Percentiles rank a stretch among this genome's conserved stretches.
Evolutionary conservation across 64 coral and sea anemone genomes (phyloP).

Genomic region (Actinia equina): DNA sequence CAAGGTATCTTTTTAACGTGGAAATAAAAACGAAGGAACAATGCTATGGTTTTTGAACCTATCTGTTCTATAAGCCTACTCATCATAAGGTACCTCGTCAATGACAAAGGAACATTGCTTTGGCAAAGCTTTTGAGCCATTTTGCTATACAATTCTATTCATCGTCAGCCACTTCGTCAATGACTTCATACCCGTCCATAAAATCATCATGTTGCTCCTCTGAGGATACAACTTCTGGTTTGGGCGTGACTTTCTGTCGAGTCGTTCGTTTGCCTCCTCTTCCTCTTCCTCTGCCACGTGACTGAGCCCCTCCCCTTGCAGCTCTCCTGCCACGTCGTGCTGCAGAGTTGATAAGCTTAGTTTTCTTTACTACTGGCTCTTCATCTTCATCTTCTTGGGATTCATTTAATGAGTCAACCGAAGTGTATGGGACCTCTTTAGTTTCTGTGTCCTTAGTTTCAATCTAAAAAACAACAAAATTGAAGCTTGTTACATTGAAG

Average conservation of each 20-base stretch:
- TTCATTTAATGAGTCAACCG: not conserved
- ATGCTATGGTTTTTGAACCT: not conserved
- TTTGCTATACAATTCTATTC: not conserved
- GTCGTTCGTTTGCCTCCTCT: constrained; percentile 47
- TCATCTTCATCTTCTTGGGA: not conserved
- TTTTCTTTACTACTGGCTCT: not conserved
- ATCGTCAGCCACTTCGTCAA: constrained; percentile 83
- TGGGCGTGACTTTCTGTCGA: constrained; percentile 20
- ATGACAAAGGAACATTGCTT: constrained; percentile 32
- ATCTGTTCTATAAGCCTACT: not conserved
- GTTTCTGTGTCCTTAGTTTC: not conserved
- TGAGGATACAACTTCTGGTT: constrained; percentile 33
- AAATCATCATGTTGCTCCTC: constrained; percentile 49
- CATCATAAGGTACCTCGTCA: constrained; percentile 73
- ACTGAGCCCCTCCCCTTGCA: constrained; percentile 1
- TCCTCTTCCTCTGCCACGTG: constrained; percentile 63
- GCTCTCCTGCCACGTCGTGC: constrained; percentile 46
- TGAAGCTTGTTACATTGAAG: not conserved
- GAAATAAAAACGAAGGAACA: too few relatives aligned
- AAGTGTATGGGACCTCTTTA: not conserved
- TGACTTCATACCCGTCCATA: constrained; percentile 87
- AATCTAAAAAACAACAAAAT: not conserved
- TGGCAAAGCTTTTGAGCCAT: not conserved
- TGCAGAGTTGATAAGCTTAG: not conserved
- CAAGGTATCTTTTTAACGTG: too few relatives aligned